phyloP scores from a whole-genome alignment of 2,113 vertebrate species.

The Myiagra hebetior region DNA sequence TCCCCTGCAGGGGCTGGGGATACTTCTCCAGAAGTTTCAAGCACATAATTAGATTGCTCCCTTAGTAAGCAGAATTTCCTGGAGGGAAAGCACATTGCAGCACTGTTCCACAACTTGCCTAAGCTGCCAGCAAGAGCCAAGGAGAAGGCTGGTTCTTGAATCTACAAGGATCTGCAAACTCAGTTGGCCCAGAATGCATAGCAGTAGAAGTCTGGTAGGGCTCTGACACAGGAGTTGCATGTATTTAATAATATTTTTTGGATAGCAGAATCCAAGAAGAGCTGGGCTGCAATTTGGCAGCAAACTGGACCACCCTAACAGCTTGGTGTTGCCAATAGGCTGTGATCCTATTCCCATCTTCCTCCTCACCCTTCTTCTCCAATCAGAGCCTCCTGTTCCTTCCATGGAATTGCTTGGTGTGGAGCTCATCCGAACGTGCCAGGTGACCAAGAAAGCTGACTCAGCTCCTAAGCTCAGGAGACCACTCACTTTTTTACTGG shows the following conservation, averaged over 20 bases:
- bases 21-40: constrained; percentile 22
- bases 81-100: background rate
- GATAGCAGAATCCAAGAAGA: background rate
- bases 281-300: background rate
- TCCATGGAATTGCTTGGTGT: background rate
- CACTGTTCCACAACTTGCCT: background rate
- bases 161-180: background rate
- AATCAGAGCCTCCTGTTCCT: background rate
- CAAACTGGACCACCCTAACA: background rate
- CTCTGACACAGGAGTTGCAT: background rate
- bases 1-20: background rate
- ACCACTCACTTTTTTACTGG: background rate
- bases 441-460: background rate
- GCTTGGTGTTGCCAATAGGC: background rate
- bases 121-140: background rate
- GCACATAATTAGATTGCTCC: background rate
- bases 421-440: background rate
- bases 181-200: background rate
- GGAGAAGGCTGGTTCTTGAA: background rate
- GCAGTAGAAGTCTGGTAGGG: background rate
- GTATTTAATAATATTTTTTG: background rate
- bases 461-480: background rate
- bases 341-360: background rate
- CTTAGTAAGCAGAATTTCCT: constrained; percentile 9
- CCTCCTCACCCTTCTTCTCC: background rate